phyloP scores from a whole-genome alignment of 2,113 vertebrate genomes.

The Osmerus eperlanus region DNA sequence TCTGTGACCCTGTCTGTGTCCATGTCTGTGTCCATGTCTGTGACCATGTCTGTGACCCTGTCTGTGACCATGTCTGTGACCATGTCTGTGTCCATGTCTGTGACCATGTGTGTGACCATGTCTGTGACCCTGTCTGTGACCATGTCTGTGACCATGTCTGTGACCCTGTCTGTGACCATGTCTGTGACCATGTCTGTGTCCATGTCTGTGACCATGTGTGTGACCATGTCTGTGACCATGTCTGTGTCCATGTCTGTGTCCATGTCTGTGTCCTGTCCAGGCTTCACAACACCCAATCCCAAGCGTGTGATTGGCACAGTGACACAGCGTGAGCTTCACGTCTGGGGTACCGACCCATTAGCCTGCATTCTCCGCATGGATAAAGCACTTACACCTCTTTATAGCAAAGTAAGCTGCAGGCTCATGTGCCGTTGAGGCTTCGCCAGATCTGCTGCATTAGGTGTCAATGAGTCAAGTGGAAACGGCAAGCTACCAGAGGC shows the following conservation, averaged over 20 bases:
- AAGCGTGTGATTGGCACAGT: too few species aligned
- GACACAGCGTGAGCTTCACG: too few species aligned
- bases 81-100: too few species aligned
- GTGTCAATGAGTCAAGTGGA: conserved; percentile 37
- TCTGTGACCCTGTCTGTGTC: too few species aligned
- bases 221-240: background rate
- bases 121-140: background rate
- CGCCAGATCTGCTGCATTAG: conserved; percentile 41
- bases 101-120: background rate
- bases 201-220: conserved; percentile 36
- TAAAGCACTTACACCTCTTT: too few species aligned
- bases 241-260: background rate
- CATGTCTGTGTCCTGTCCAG: background rate
- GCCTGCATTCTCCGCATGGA: too few species aligned
- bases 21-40: too few species aligned
- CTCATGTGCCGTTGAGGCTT: conserved; percentile 13
- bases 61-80: too few species aligned
- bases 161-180: conserved; percentile 7
- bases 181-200: conserved; percentile 11
- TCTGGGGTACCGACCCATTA: too few species aligned
- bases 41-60: too few species aligned
- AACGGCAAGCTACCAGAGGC: conserved; percentile 20
- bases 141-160: background rate
- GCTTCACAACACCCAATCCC: background rate
- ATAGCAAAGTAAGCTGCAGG: too few species aligned